Conservation (phyloP, 2,797 vertebrate species). For the Naso thynnoides region DNA sequence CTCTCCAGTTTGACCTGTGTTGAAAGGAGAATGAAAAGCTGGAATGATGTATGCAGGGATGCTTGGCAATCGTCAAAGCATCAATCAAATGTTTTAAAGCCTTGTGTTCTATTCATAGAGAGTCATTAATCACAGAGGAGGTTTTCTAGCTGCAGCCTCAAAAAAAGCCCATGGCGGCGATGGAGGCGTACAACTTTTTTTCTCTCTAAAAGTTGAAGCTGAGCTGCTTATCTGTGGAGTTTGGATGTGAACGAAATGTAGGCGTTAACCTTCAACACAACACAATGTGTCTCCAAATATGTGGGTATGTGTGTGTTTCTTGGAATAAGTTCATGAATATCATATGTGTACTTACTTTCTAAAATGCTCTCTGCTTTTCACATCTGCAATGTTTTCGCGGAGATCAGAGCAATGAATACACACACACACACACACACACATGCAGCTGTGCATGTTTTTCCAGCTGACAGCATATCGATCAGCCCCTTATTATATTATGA, state of each 20-base stretch:
- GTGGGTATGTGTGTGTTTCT: constrained; percentile 8
- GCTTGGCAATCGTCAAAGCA: constrained; percentile 70
- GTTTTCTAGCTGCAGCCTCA: constrained; percentile 53
- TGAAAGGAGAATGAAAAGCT: constrained; percentile 57
- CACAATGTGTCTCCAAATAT: constrained; percentile 18
- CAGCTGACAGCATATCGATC: constrained; percentile 71
- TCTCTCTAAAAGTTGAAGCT: constrained; percentile 38
- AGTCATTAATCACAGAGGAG: constrained; percentile 76
- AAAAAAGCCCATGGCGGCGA: constrained; percentile 56
- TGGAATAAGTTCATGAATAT: constrained; percentile 8
- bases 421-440: constrained; percentile 10
- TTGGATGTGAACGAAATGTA: constrained; percentile 48
- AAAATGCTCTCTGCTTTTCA: constrained; percentile 32
- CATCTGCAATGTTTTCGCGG: constrained; percentile 44
- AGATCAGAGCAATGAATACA: constrained; percentile 27
- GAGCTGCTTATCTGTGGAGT: constrained; percentile 35
- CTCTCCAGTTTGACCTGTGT: constrained; percentile 48
- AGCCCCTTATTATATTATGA: constrained; percentile 71
- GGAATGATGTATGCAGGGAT: constrained; percentile 66
- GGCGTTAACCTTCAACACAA: constrained; percentile 50
- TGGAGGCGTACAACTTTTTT: constrained; percentile 50
- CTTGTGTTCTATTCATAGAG: constrained; percentile 73
- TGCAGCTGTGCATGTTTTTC: constrained; percentile 71
- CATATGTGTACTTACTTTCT: constrained; percentile 8
- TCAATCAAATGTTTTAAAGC: constrained; percentile 75